phyloP scores from a whole-genome alignment of 2,888 invertebrate species.

The Herminia tarsipennalis region DNA sequence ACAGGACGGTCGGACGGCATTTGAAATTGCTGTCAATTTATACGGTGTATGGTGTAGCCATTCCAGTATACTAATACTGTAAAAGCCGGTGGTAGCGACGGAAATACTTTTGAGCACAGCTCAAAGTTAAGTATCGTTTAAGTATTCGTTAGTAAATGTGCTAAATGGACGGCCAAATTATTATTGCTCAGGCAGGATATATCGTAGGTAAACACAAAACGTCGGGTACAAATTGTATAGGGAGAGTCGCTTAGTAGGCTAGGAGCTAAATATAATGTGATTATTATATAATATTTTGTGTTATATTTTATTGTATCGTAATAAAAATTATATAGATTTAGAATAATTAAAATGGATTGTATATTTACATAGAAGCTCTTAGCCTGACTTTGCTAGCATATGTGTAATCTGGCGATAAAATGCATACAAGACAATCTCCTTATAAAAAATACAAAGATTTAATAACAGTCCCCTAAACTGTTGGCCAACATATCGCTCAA shows the following conservation, averaged over 20 bases:
- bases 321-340: constrained; percentile 1
- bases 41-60: no score
- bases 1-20: no score
- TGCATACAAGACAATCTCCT: neutral
- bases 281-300: no score
- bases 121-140: neutral
- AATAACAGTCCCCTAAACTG: neutral
- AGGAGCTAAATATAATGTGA: constrained; percentile 28
- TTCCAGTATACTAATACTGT: no score
- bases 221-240: constrained; percentile 47
- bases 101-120: no score
- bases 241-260: constrained; percentile 27
- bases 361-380: constrained; percentile 27
- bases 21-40: no score
- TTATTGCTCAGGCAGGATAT: constrained; percentile 45
- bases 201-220: constrained; percentile 33
- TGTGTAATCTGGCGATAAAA: constrained; percentile 25
- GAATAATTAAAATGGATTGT: neutral
- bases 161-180: constrained; percentile 38
- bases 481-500: neutral
- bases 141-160: neutral
- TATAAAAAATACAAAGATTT: no score
- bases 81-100: no score
- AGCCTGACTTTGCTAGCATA: constrained; percentile 24
- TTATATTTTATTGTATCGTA: no score